Percentiles rank a stretch among this genome's conserved stretches.
Evolutionary conservation across 2,888 invertebrate species (phyloP).

Genomic region (Neoitamus cyanurus): DNA sequence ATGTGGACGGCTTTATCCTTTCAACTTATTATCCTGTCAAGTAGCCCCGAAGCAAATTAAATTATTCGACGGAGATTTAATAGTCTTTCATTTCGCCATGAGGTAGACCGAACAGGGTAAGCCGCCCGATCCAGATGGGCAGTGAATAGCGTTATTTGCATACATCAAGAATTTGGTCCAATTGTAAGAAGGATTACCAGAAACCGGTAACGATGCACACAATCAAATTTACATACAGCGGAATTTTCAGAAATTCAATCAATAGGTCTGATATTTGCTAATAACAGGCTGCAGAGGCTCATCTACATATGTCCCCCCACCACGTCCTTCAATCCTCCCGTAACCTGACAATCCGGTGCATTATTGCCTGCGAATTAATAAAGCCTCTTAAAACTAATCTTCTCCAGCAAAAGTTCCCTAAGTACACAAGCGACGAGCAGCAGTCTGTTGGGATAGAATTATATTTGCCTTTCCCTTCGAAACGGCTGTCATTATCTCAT

Average conservation of each 20-base stretch:
- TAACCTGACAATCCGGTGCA: background rate
- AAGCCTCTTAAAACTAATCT: background rate
- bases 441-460: background rate
- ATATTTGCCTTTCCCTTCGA: background rate
- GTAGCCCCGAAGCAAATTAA: background rate
- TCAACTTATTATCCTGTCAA: background rate
- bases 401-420: background rate
- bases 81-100: background rate
- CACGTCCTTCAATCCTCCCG: background rate
- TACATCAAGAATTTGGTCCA: background rate
- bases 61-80: background rate
- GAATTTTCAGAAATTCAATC: background rate
- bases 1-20: background rate
- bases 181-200: background rate
- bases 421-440: background rate
- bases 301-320: no score
- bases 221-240: background rate
- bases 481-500: background rate
- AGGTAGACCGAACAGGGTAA: background rate
- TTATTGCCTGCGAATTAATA: background rate
- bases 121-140: background rate
- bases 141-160: background rate
- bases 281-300: background rate
- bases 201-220: background rate
- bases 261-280: background rate